These are phyloP conservation scores for Erinaceus europaeus DNA, from an alignment of 2,113 vertebrate species.

Conservation along the genomic window DNA sequence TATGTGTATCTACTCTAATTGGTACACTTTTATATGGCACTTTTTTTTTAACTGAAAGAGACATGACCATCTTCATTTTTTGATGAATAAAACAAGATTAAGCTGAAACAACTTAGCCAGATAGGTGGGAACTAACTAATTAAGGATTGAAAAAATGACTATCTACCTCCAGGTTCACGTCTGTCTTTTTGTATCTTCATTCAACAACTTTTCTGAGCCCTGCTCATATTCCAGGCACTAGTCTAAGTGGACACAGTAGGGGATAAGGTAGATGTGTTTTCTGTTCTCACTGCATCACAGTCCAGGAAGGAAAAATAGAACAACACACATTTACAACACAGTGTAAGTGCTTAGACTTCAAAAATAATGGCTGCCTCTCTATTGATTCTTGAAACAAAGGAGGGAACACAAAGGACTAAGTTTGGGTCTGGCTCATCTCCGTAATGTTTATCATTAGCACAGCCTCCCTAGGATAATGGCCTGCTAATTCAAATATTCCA, in stretches of 20 bases:
- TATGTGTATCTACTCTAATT: neutral
- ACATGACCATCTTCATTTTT: neutral
- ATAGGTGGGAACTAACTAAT: neutral
- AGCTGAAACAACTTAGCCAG: neutral
- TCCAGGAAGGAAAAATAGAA: neutral
- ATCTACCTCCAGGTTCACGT: neutral
- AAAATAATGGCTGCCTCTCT: no score
- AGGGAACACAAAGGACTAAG: no score
- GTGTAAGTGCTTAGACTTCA: accelerated
- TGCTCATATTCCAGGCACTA: accelerated
- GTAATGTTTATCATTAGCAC: neutral
- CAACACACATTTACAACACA: accelerated
- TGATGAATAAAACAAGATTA: neutral
- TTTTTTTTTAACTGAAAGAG: neutral
- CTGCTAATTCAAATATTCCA: neutral
- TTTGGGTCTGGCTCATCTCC: neutral
- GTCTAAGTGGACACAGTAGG: neutral
- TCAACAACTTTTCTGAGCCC: neutral
- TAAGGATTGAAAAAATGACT: neutral
- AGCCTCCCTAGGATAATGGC: no score
- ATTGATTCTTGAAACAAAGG: neutral
- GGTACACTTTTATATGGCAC: neutral
- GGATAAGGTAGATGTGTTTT: neutral
- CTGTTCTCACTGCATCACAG: neutral
- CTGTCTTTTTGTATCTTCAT: neutral